These are phyloP conservation scores for Epistrophe grossulariae DNA, from an alignment of 2,888 invertebrate genomes.

Conservation along the genomic window DNA sequence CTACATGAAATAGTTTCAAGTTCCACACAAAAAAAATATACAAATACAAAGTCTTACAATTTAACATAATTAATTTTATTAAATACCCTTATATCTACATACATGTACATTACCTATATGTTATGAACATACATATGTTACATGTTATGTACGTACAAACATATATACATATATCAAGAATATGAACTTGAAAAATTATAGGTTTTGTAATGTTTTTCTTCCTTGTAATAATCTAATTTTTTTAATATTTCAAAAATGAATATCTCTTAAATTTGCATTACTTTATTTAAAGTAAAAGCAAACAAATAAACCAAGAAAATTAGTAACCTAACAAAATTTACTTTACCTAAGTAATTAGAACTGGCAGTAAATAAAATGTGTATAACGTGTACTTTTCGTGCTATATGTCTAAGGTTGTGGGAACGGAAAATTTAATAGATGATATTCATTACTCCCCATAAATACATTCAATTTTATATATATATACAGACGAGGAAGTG, in stretches of 20 bases:
- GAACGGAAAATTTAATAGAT: slow-evolving; percentile 28
- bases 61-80: too few species aligned
- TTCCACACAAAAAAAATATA: too few species aligned
- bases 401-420: slow-evolving; percentile 9
- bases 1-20: too few species aligned
- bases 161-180: too few species aligned
- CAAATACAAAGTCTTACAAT: too few species aligned
- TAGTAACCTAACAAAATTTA: slow-evolving; percentile 23
- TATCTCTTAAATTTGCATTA: not conserved
- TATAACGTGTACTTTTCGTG: not conserved
- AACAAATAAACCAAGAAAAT: slow-evolving; percentile 7
- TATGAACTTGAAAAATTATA: too few species aligned
- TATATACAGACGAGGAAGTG: not conserved
- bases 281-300: not conserved
- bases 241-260: not conserved
- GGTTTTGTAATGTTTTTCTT: not conserved
- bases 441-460: not conserved
- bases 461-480: not conserved
- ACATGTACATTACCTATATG: too few species aligned
- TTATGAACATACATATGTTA: too few species aligned
- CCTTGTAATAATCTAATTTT: not conserved
- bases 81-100: too few species aligned
- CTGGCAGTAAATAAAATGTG: not conserved
- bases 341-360: slow-evolving; percentile 13
- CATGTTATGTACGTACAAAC: too few species aligned